Conservation (phyloP, 2,797 vertebrate genomes). For the Gorsachius magnificus region DNA sequence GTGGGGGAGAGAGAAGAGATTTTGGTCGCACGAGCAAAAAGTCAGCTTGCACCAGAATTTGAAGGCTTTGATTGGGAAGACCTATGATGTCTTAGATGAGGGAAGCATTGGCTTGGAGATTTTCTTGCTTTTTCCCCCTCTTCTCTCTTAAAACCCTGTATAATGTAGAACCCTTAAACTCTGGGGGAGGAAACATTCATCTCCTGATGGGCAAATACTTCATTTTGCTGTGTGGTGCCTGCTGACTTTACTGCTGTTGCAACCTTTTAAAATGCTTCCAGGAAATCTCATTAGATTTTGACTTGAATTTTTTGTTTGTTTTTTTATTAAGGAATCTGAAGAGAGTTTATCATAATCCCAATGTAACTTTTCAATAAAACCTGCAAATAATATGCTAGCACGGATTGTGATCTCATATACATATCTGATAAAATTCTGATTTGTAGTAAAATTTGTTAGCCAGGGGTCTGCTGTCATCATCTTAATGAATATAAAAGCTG, state of each 20-base stretch:
- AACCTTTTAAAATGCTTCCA: conserved; percentile 35
- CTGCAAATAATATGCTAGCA: conserved; percentile 12
- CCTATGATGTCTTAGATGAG: not conserved
- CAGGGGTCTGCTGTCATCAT: not conserved
- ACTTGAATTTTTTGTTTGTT: not conserved
- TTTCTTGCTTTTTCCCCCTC: not conserved
- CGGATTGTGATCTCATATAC: conserved; percentile 24
- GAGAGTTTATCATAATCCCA: not conserved
- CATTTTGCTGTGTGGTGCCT: not conserved
- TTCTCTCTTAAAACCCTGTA: not conserved
- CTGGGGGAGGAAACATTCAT: not conserved
- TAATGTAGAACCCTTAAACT: not conserved
- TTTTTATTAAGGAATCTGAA: conserved; percentile 27
- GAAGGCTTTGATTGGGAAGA: conserved; percentile 2
- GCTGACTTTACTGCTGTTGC: conserved; percentile 6
- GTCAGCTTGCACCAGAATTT: not conserved
- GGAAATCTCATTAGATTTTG: conserved; percentile 11
- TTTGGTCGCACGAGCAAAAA: not conserved
- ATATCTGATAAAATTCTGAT: conserved; percentile 24
- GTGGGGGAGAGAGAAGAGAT: not conserved
- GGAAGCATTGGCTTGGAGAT: not conserved
- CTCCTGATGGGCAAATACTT: conserved; percentile 23
- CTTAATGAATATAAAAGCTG: conserved; percentile 33
- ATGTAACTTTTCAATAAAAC: conserved; percentile 57
- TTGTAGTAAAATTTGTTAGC: conserved; percentile 3